These are phyloP conservation scores for Pogonomyrmex barbatus DNA, from an alignment of 1,140 invertebrate species.

Conservation along the genomic window DNA sequence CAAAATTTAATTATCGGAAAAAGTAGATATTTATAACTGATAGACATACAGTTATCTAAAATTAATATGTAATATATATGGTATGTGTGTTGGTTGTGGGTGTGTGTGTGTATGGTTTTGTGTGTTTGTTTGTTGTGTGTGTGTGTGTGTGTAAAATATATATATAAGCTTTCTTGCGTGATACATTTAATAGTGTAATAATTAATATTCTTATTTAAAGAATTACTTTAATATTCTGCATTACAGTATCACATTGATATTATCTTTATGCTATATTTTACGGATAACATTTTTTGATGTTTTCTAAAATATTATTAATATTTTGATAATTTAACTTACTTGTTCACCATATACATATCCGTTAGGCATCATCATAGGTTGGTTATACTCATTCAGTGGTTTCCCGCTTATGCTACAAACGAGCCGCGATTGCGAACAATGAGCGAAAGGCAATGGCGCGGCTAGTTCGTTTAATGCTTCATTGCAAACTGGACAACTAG, in stretches of 20 bases:
- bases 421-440: constrained; percentile 97
- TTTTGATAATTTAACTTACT: constrained; percentile 86
- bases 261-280: constrained; percentile 1
- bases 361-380: constrained; percentile 99
- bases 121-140: no score
- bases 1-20: neutral
- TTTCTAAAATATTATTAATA: constrained; percentile 22
- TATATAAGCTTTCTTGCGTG: neutral
- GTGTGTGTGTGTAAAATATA: no score
- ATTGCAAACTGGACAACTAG: constrained; percentile 97
- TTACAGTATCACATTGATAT: neutral
- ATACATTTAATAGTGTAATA: constrained; percentile 17
- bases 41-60: neutral
- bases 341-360: constrained; percentile 98
- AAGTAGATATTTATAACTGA: neutral
- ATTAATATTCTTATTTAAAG: constrained; percentile 5
- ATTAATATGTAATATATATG: neutral
- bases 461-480: constrained; percentile 95
- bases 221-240: neutral
- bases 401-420: constrained; percentile 96
- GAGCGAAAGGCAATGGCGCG: constrained; percentile 95
- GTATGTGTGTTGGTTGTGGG: neutral
- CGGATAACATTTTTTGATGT: neutral
- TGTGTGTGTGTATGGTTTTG: no score
- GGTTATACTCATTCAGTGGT: constrained; percentile 98